Evolutionary conservation across 35 echinoderm and acorn worm genomes (phyloP).

Genomic region (Heliocidaris tuberculata): DNA sequence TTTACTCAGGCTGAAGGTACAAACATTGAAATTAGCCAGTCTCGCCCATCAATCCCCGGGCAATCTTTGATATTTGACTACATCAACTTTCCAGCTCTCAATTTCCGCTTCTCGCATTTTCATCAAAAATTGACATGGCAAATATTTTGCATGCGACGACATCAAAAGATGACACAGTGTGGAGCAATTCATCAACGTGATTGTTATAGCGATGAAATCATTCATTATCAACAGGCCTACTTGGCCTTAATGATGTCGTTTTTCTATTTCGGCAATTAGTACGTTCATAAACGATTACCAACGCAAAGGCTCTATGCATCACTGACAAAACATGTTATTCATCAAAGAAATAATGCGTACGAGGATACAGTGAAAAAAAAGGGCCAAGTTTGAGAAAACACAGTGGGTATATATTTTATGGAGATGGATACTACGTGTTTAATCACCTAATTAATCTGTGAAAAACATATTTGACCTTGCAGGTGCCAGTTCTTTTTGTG

Average conservation of each 20-base stretch:
- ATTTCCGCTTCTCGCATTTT: neutral
- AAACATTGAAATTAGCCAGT: neutral
- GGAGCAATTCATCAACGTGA: neutral
- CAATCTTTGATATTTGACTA: conserved; percentile 6
- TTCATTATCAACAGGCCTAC: neutral
- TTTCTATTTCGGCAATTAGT: neutral
- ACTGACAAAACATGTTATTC: no score
- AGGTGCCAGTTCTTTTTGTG: neutral
- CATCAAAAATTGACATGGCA: neutral
- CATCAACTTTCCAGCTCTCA: neutral
- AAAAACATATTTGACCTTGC: neutral
- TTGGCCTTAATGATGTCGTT: neutral
- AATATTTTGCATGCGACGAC: neutral
- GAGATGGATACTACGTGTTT: no score
- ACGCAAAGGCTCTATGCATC: no score
- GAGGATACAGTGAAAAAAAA: no score
- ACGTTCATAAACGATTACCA: neutral
- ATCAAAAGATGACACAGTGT: neutral
- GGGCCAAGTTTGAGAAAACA: no score
- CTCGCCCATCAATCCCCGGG: neutral
- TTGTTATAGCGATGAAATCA: neutral
- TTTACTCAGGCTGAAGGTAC: neutral
- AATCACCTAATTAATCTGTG: neutral
- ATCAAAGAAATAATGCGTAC: no score
- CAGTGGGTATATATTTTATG: no score